Conservation (phyloP, 2,113 vertebrate species). For the Candoia aspera region DNA sequence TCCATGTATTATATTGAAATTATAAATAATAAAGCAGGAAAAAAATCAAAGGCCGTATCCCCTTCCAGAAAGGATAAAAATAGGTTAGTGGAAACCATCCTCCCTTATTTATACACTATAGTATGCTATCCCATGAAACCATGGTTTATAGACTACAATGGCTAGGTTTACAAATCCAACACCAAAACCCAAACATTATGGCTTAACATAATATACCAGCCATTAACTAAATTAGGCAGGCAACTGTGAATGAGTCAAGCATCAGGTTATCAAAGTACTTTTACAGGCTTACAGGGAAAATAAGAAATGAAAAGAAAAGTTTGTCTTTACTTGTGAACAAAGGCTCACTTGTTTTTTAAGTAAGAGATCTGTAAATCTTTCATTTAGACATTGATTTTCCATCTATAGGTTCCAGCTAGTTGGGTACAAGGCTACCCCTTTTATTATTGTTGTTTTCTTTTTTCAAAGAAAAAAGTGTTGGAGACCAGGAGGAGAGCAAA, state of each 20-base stretch:
- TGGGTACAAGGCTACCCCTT: not conserved
- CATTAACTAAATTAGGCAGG: not conserved
- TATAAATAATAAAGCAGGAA: not conserved
- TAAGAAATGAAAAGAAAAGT: not conserved
- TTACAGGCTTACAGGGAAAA: not conserved
- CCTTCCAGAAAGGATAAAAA: not conserved
- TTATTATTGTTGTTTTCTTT: not conserved
- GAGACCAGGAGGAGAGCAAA: not conserved
- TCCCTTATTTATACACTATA: not conserved
- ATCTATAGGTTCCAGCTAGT: not conserved
- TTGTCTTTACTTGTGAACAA: not conserved
- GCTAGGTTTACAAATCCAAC: not conserved
- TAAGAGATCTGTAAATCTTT: not conserved
- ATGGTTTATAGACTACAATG: not conserved
- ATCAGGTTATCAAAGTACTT: not conserved
- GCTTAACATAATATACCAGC: not conserved
- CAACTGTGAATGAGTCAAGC: too few species aligned
- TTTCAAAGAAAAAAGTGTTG: not conserved
- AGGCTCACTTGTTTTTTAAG: not conserved
- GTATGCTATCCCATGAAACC: not conserved
- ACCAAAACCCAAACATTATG: not conserved
- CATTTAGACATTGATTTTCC: not conserved
- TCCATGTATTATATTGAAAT: not conserved
- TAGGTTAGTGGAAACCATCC: not conserved
- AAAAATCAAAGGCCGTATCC: not conserved